Evolutionary conservation across 2,888 invertebrate species (phyloP).

Genomic region (Melinopterus prodromus): DNA sequence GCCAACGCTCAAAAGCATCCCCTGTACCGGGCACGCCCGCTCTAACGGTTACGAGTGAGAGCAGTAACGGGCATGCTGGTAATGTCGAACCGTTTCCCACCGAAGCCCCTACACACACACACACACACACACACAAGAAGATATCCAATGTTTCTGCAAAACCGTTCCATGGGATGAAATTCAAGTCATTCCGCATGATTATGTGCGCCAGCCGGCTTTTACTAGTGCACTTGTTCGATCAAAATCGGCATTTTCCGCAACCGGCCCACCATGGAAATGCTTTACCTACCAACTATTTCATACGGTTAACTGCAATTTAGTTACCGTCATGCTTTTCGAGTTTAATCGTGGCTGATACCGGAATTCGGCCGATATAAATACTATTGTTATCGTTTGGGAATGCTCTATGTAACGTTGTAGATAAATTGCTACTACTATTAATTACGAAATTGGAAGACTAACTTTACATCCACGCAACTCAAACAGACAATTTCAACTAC

Average conservation of each 20-base stretch:
- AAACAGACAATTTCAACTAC: too few relatives aligned
- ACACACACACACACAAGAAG: background rate
- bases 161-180: background rate
- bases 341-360: background rate
- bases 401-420: background rate
- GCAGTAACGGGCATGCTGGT: background rate
- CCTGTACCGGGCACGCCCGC: background rate
- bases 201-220: background rate
- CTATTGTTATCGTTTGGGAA: too few relatives aligned
- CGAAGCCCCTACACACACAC: background rate
- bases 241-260: background rate
- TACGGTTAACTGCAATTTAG: background rate
- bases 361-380: background rate
- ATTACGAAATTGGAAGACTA: too few relatives aligned
- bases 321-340: background rate
- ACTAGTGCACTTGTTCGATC: conserved; percentile 4
- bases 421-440: background rate
- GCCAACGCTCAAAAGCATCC: background rate
- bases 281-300: conserved; percentile 4
- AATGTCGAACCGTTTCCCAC: background rate
- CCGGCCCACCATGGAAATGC: background rate
- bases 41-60: conserved; percentile 4
- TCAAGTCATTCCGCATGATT: background rate
- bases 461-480: too few relatives aligned
- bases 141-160: background rate